Base-by-base conservation (phyloP, 2,888 invertebrate genomes). In the Aromia moschata region DNA sequence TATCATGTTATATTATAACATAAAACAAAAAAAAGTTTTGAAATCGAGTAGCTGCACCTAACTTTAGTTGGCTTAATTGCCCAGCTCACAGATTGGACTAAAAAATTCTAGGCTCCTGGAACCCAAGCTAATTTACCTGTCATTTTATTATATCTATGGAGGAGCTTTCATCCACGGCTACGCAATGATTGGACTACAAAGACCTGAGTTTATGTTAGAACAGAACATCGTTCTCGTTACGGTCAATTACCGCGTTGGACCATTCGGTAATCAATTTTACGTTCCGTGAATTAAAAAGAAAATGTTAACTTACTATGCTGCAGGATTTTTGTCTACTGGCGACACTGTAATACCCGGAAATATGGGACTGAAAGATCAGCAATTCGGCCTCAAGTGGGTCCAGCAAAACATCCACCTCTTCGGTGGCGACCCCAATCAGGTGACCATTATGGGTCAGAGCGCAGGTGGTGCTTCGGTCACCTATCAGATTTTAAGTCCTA, bases 201-300 rank as follows among this genome's bases (percentile, higher is more conserved):
- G 44, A 10, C 49, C 52, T 4, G 40, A 54, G 31, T 60, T 47
- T 36, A 60, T 90, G 0, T 85, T 91, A 85, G 85, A 87, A 47
- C 77, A 81, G 30, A 85, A 88, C 63, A 62, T 75, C 3, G 58
- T 72, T 12, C 52, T 74, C 15, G 75, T 74, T 5, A 62, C 65
- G 12, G 53, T 69, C n/a, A 72, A 71, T 25, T 73, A 73, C 52
- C 56, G 73, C 40, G 51, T 71, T 1, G 73, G 73, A 46, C 68
- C 70, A 5, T 73, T 73, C 49, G 73, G 72, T 69, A 62, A 58
- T 12, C 80, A 88, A 2, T 84, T 91, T 33, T n/a, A 33, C 2
- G n/a, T n/a, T n/a, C n/a, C n/a, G n/a, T n/a, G n/a, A n/a, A n/a
- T n/a, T n/a, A n/a, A n/a, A n/a, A n/a, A n/a, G n/a, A n/a, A n/a